Percentiles rank a stretch among this genome's conserved stretches.
Conservation (phyloP, 2,888 invertebrate species). For the Eristalis tenax region DNA sequence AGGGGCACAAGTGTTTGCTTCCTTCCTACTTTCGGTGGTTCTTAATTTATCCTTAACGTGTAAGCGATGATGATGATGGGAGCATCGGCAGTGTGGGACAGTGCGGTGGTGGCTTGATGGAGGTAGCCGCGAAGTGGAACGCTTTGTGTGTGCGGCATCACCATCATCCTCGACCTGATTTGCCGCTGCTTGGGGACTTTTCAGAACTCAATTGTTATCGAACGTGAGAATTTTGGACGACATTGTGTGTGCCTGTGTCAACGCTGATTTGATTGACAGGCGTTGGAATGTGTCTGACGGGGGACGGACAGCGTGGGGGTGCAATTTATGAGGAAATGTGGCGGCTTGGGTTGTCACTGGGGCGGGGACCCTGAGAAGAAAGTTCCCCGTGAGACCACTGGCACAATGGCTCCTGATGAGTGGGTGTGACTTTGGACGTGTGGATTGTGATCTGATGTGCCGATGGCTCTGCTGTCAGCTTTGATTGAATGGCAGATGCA, state of each 20-base stretch:
- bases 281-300: not conserved
- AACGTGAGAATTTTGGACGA: constrained; percentile 56
- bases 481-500: not conserved
- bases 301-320: not conserved
- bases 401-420: not conserved
- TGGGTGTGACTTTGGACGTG: not conserved
- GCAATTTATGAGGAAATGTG: no score
- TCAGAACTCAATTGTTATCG: constrained; percentile 64
- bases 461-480: not conserved
- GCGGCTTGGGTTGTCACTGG: not conserved
- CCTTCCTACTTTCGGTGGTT: constrained; percentile 28
- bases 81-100: not conserved
- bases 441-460: not conserved
- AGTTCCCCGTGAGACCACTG: not conserved
- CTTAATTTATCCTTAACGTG: constrained; percentile 70
- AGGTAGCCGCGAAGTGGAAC: not conserved
- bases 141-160: constrained; percentile 1
- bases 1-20: constrained; percentile 23
- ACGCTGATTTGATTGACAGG: constrained; percentile 62
- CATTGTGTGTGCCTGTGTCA: constrained; percentile 21
- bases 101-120: not conserved
- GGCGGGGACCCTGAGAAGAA: not conserved
- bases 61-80: constrained; percentile 67
- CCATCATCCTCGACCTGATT: constrained; percentile 21
- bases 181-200: constrained; percentile 33